A percentile compares a stretch with the other conserved stretches of the same genome.
These are phyloP conservation scores for Heliocidaris erythrogramma DNA, from an alignment of 35 echinoderm and acorn worm genomes.

Conservation along the genomic window DNA sequence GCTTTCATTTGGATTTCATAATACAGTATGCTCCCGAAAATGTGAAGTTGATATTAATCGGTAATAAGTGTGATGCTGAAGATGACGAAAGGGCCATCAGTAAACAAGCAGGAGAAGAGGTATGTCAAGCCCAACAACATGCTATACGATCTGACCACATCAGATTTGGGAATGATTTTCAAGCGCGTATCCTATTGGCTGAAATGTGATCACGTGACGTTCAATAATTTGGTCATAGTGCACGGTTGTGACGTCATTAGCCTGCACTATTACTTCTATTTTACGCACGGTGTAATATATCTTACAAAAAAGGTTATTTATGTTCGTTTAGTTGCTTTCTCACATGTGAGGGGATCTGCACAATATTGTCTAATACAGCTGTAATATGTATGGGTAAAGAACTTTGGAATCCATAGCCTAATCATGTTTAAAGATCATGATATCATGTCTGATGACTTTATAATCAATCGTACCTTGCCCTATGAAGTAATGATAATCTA, in stretches of 20 bases:
- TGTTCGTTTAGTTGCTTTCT: neutral
- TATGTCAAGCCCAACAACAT: neutral
- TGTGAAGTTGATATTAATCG: conserved; percentile 70
- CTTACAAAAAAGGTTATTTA: neutral
- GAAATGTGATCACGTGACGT: no score
- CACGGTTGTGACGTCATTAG: no score
- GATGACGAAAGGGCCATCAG: conserved; percentile 60
- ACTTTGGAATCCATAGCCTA: neutral
- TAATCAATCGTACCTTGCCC: neutral
- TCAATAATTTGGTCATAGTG: no score
- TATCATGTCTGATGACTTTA: neutral
- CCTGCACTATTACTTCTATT: neutral
- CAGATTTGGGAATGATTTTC: no score
- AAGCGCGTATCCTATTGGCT: no score
- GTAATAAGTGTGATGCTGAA: conserved; percentile 71
- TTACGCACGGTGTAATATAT: neutral
- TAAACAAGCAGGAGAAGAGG: conserved; percentile 79
- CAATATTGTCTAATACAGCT: neutral
- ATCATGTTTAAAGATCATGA: neutral
- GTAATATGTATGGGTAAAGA: neutral
- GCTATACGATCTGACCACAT: no score
- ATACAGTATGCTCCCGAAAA: conserved; percentile 80
- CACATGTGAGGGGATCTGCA: no score
- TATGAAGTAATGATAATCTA: neutral
- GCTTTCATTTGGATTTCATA: neutral